A percentile compares a stretch with the other conserved stretches of the same genome.
phyloP scores from a whole-genome alignment of 1,140 invertebrate genomes.

The Pseudomyrmex concolor region DNA sequence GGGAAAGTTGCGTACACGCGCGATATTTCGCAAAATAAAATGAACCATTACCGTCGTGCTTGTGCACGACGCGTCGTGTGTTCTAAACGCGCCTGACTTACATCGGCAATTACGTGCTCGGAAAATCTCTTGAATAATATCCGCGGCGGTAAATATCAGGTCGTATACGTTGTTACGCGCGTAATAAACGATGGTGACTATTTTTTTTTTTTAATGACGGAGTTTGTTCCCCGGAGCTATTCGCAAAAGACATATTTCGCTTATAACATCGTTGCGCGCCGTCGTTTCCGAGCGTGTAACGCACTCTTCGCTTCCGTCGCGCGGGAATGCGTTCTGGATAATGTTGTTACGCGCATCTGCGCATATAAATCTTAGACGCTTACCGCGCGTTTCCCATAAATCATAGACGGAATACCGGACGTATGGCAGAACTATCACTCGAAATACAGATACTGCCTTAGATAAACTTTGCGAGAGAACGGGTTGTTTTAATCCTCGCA shows the following conservation, averaged over 20 bases:
- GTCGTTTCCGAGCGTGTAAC: slow-evolving; percentile 6
- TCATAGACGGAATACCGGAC: slow-evolving; percentile 8
- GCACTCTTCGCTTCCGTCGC: slow-evolving; percentile 38
- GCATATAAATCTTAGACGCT: slow-evolving; percentile 55
- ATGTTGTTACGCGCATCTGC: slow-evolving; percentile 46
- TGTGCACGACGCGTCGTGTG: not conserved
- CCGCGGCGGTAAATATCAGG: not conserved
- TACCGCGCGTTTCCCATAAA: slow-evolving; percentile 39
- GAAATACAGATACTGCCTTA: slow-evolving; percentile 32
- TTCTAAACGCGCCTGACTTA: not conserved
- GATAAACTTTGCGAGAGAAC: slow-evolving; percentile 44
- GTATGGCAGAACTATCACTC: slow-evolving; percentile 26
- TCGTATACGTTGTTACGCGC: not conserved
- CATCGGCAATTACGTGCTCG: not conserved
- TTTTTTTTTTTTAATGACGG: slow-evolving; percentile 7
- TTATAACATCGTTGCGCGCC: slow-evolving; percentile 24
- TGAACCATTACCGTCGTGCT: not conserved
- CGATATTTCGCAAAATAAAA: not conserved
- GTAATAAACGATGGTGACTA: slow-evolving; percentile 24
- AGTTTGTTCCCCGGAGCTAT: not conserved
- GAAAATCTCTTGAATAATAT: slow-evolving; percentile 6
- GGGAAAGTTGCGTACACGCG: not conserved
- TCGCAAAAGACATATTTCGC: not conserved
- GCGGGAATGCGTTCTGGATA: slow-evolving; percentile 52
- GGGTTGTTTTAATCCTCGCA: slow-evolving; percentile 4